A percentile compares a stretch with the other conserved stretches of the same genome.
These are phyloP conservation scores for Todus mexicanus DNA, from an alignment of 2,797 vertebrate species.

Conservation along the genomic window DNA sequence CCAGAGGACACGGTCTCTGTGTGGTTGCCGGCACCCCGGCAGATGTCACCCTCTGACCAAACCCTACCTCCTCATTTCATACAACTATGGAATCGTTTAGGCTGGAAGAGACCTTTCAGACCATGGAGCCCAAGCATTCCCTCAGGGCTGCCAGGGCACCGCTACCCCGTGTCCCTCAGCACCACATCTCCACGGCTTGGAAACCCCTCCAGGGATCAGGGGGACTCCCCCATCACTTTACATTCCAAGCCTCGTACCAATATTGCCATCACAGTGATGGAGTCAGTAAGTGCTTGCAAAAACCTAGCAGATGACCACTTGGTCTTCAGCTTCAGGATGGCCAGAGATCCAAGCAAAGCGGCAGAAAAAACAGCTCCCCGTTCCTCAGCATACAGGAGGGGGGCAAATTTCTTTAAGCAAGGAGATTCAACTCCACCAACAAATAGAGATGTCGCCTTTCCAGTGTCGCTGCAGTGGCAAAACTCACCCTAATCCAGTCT, in stretches of 20 bases:
- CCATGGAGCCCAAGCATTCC: background rate
- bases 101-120: background rate
- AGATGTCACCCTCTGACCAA: background rate
- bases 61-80: background rate
- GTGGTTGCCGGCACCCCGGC: background rate
- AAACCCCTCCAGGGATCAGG: background rate
- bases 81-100: background rate
- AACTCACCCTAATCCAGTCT: background rate
- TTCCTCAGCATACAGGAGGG: background rate
- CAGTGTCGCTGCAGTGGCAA: background rate
- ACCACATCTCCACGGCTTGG: background rate
- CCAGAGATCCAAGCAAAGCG: background rate
- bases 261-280: background rate
- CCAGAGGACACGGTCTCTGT: background rate
- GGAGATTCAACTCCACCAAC: background rate
- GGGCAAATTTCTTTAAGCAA: background rate
- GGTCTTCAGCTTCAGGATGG: background rate
- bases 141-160: background rate
- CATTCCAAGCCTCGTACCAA: background rate
- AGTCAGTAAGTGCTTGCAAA: too few relatives aligned
- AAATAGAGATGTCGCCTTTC: background rate
- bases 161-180: background rate
- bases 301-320: too few relatives aligned
- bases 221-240: background rate
- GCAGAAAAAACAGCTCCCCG: background rate